A percentile compares a stretch with the other conserved stretches of the same genome.
Conservation (phyloP, 2,113 vertebrate species). For the Tauraco erythrolophus region DNA sequence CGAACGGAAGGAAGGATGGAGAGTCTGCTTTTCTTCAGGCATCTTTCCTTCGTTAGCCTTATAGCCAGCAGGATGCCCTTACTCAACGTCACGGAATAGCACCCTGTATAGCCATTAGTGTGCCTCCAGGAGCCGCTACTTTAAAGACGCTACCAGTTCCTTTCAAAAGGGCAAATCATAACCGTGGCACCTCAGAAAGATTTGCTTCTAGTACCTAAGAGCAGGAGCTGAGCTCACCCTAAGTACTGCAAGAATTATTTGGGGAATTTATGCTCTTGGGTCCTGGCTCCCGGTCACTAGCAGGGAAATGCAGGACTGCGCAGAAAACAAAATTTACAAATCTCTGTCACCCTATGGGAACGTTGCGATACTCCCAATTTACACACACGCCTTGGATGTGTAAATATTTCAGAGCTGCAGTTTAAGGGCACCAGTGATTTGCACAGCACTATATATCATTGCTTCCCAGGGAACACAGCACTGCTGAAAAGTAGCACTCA, state of each 20-base stretch:
- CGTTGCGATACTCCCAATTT: conserved; percentile 35
- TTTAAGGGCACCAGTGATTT: conserved; percentile 71
- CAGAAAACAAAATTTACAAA: conserved; percentile 62
- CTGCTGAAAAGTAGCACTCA: conserved; percentile 36
- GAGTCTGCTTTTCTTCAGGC: background rate
- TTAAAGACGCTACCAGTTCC: conserved; percentile 21
- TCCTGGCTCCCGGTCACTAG: background rate
- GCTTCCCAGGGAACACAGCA: conserved; percentile 35
- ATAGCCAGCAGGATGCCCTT: background rate
- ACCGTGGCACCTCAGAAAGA: background rate
- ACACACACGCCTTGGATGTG: conserved; percentile 57
- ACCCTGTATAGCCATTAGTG: background rate
- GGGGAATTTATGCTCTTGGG: conserved; percentile 37
- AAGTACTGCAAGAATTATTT: conserved; percentile 47
- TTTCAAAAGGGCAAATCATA: conserved; percentile 29
- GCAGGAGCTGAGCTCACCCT: background rate
- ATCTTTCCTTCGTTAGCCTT: conserved; percentile 43
- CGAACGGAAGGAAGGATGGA: background rate
- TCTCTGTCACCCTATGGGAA: conserved; percentile 26
- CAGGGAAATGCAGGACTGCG: background rate
- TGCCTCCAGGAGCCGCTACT: background rate
- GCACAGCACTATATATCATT: conserved; percentile 46
- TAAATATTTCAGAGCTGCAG: conserved; percentile 54
- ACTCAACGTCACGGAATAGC: background rate
- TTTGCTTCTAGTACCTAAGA: conserved; percentile 43